phyloP scores from a whole-genome alignment of 2,113 vertebrate genomes.

The Nesoenas mayeri region DNA sequence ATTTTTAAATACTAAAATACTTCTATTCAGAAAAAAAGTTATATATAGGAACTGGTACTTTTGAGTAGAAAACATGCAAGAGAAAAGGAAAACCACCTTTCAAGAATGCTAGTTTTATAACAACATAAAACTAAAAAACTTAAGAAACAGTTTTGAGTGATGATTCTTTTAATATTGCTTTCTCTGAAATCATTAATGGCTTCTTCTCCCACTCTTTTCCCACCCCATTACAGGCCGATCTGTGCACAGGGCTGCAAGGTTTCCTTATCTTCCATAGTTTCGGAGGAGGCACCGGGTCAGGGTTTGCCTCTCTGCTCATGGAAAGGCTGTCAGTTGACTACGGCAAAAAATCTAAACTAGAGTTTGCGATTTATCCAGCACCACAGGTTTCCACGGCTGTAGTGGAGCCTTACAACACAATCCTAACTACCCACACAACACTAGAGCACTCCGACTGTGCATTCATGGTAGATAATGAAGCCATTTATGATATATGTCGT shows the following conservation, averaged over 20 bases:
- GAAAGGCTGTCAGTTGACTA: too few species aligned
- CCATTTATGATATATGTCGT: too few species aligned
- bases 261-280: too few species aligned
- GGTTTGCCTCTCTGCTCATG: too few species aligned
- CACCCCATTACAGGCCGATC: conserved; percentile 28
- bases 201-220: background rate
- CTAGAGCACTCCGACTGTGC: too few species aligned
- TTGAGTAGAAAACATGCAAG: background rate
- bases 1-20: background rate
- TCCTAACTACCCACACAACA: too few species aligned
- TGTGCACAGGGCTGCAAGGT: background rate
- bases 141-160: background rate
- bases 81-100: background rate
- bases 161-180: background rate
- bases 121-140: background rate
- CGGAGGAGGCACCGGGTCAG: too few species aligned
- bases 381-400: too few species aligned
- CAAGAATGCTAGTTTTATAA: background rate
- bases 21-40: background rate
- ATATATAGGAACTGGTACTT: background rate
- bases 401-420: too few species aligned
- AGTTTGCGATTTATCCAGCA: too few species aligned
- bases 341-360: too few species aligned
- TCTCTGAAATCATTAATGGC: background rate
- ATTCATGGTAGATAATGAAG: too few species aligned